Evolutionary conservation across 2,888 invertebrate species (phyloP).

Genomic region (Galerucella calmariensis): DNA sequence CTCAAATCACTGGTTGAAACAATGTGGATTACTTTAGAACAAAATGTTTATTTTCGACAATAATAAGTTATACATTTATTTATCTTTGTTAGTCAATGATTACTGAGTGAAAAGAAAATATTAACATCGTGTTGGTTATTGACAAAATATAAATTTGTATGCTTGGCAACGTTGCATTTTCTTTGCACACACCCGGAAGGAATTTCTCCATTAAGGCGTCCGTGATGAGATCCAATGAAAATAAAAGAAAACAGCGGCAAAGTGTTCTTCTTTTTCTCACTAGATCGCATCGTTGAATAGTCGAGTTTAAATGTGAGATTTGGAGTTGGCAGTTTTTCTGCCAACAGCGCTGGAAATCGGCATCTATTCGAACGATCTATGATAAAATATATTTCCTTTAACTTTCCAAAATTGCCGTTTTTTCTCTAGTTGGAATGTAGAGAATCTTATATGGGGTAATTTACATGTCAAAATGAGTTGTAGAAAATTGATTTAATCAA

Average conservation of each 20-base stretch:
- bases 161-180: conserved; percentile 8
- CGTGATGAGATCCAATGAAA: conserved; percentile 18
- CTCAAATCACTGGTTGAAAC: too few relatives aligned
- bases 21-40: too few relatives aligned
- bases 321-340: conserved; percentile 6
- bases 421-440: too few relatives aligned
- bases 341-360: neutral
- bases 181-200: neutral
- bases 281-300: conserved; percentile 7
- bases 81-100: too few relatives aligned
- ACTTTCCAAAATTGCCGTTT: too few relatives aligned
- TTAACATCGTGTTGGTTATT: neutral
- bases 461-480: too few relatives aligned
- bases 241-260: conserved; percentile 9
- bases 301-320: conserved; percentile 5
- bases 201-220: conserved; percentile 9
- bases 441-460: too few relatives aligned
- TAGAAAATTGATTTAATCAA: too few relatives aligned
- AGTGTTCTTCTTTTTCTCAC: conserved; percentile 10
- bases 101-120: too few relatives aligned
- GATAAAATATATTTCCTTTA: neutral
- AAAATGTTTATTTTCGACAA: too few relatives aligned
- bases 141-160: neutral
- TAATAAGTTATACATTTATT: too few relatives aligned
- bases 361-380: neutral